Base-by-base conservation (phyloP, 2,113 vertebrate species). In the Beaufortia kweichowensis region DNA sequence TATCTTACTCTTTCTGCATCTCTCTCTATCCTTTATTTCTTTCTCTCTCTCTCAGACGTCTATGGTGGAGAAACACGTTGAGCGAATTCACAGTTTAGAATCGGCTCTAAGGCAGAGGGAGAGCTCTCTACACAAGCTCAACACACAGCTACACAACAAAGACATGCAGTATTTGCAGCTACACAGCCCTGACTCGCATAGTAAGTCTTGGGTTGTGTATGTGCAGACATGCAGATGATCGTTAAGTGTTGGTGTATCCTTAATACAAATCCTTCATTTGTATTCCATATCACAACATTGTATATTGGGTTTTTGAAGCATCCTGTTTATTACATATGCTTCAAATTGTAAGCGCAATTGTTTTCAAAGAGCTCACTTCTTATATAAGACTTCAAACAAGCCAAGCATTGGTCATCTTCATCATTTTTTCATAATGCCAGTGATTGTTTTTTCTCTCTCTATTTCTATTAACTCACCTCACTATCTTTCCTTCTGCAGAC, bases 1-100 rank as follows among this genome's bases (percentile, higher is more conserved):
- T 46, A 10, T 59, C 39, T 56, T 56, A 53, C 29, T 28, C 24
- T 53, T 53, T 53, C 7, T 53, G 19, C 6, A 3, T 19, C 17
- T 48, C 43, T 48, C 43, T 5, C 43, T 48, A 39, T 60, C 12
- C 26, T 31, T 53, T 33, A 29, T 1, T 29, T 56, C 6, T 46
- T 14, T 55, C 31, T 46, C 26, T 41, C 11, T 41, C 24, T 28
- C 10, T 1, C 85, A 99, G 97, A 92, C 94, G n/a, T 93, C 92
- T 24, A 87, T 99, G 88, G 96, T 96, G 84, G 96, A 98, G 90
- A 98, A 95, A 0, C 97, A 98, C 9, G 85, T 98, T 70, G 93
- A 93, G 89, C 94, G 95, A 17, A 97, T 98, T 90, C 94, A 95
- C 75, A 92, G 86, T 81, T 86, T 99, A 90, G 96, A 99, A 84